These are phyloP conservation scores for Pimpla rufipes DNA, from an alignment of 2,888 invertebrate species.

Conservation along the genomic window DNA sequence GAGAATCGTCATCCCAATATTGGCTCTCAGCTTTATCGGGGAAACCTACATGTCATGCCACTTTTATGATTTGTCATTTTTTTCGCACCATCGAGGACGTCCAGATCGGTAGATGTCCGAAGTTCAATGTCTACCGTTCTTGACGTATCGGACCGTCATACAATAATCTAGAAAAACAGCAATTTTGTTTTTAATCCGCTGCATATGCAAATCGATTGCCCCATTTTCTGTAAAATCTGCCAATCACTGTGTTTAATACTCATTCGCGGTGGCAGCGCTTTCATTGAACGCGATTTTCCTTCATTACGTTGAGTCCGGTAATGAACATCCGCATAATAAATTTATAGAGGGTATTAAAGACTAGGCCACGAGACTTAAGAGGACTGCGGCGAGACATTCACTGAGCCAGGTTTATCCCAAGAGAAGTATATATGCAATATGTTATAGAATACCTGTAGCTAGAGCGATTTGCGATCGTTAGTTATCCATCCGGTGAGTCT, in stretches of 20 bases:
- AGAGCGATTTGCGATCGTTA: slow-evolving; percentile 60
- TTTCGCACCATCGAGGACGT: neutral
- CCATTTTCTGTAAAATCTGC: neutral
- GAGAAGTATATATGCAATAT: slow-evolving; percentile 3
- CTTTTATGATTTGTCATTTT: neutral
- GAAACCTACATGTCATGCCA: no score
- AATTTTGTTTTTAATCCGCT: neutral
- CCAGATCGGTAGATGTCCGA: neutral
- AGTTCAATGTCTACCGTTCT: neutral
- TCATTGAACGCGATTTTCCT: slow-evolving; percentile 43
- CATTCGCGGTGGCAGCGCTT: slow-evolving; percentile 1
- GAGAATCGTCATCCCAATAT: no score
- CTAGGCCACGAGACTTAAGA: slow-evolving; percentile 59
- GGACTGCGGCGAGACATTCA: slow-evolving; percentile 54
- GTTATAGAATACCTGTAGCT: slow-evolving; percentile 32
- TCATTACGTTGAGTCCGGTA: slow-evolving; percentile 50
- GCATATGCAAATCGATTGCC: neutral
- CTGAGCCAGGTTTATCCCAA: slow-evolving; percentile 47
- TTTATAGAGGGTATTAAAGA: slow-evolving; percentile 51
- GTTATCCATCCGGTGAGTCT: slow-evolving; percentile 60
- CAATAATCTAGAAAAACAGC: neutral
- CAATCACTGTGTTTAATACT: slow-evolving; percentile 2
- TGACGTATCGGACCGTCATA: neutral
- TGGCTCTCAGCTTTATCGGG: no score
- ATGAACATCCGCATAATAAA: slow-evolving; percentile 50